Evolutionary conservation across 2,888 invertebrate genomes (phyloP), one percentile per base, ranked within the genome.

Genomic region (Melitaea athalia): DNA sequence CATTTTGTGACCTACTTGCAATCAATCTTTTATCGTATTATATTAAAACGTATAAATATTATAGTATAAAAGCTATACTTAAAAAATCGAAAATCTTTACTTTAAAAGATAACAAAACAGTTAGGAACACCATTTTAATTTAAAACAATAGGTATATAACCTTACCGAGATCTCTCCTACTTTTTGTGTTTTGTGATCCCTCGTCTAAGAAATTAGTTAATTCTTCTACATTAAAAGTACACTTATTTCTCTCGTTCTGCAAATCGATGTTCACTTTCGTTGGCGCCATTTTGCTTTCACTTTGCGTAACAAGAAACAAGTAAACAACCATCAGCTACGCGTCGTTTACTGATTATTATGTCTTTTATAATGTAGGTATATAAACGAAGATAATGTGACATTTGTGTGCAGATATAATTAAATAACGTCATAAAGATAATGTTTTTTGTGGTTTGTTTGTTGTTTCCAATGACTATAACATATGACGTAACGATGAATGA

Each of bases 201-300:
- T 97, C 97, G 84, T 97, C 96, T 75, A 97, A 88, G 76, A 96
- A 94, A 79, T 95, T 87, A 0, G 97, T 97, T 75, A 98, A 89
- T 84, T 98, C 98, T 72, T 93, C 86, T 0, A 95, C 87, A 83
- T 95, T 89, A 81, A 97, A 97, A 59, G 94, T 94, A 79, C 96
- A 96, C 75, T 94, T 95, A 45, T 93, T 87, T 63, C 97, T 93
- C 85, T 97, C 97, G 70, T 88, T 94, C 67, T 91, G 86, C 69
- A 97, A 90, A 88, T 97, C 97, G 65, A 93, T 88, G 84, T 96
- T 96, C 10, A 95, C 85, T 76, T 79, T 80, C 50, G 62, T 72
- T 14, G 64, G 65, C 61, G 70, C 73, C 81, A 81, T 80, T 11
- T 60, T 53, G 49, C 53, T 64, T 50, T 55, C 62, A 64, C 59